phyloP scores from a whole-genome alignment of 2,113 vertebrate species.

The Bubo blakistoni region DNA sequence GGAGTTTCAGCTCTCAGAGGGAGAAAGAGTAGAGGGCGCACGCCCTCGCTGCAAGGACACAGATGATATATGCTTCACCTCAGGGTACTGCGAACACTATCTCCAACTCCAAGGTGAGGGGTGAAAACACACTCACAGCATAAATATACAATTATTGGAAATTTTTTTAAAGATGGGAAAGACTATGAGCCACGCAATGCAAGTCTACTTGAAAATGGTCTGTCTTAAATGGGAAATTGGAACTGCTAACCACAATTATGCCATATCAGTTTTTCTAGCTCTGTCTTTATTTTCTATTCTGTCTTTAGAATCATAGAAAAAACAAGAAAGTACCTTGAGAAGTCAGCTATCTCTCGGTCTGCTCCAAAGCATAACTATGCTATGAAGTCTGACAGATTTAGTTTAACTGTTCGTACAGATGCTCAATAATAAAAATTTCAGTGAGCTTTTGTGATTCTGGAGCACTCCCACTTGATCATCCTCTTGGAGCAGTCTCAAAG shows the following conservation, averaged over 20 bases:
- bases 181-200: fast-evolving
- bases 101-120: not conserved
- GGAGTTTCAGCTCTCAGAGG: not conserved
- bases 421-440: not conserved
- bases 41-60: not conserved
- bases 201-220: not conserved
- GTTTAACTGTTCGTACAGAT: not conserved
- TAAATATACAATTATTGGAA: not conserved
- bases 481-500: not conserved
- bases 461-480: not conserved
- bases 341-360: not conserved
- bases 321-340: not conserved
- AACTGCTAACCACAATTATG: not conserved
- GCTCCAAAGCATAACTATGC: not conserved
- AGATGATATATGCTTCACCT: not conserved
- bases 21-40: not conserved
- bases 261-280: not conserved
- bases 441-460: not conserved
- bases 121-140: not conserved
- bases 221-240: not conserved
- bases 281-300: not conserved
- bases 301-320: not conserved
- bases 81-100: not conserved
- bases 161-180: not conserved
- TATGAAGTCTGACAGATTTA: not conserved